Conservation (phyloP, 2,888 invertebrate species). For the Lumbricus terrestris region DNA sequence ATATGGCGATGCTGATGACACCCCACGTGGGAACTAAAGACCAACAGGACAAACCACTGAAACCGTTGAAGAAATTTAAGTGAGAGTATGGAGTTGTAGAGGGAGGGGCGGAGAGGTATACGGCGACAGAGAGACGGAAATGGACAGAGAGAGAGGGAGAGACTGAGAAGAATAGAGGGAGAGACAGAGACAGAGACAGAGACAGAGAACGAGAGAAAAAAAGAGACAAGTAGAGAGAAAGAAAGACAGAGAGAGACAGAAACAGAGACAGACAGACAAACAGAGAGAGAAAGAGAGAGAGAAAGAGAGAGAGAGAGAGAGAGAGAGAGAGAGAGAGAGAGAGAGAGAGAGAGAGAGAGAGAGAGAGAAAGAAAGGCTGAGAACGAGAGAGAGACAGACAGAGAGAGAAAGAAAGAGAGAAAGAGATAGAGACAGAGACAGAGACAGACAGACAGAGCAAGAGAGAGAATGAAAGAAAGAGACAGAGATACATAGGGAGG, state of each 20-base stretch:
- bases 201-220: neutral
- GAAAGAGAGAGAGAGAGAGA: neutral
- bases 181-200: neutral
- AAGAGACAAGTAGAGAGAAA: neutral
- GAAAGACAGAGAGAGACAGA: neutral
- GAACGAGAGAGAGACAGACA: too few species aligned
- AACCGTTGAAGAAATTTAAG: too few species aligned
- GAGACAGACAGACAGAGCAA: too few species aligned
- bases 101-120: too few species aligned
- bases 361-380: too few species aligned
- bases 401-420: too few species aligned
- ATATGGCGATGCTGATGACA: constrained; percentile 4
- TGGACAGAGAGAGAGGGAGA: neutral
- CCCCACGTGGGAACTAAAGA: neutral
- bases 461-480: too few species aligned
- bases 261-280: neutral
- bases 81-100: neutral
- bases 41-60: too few species aligned
- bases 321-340: neutral
- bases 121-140: neutral
- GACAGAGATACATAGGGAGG: too few species aligned
- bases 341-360: neutral
- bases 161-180: neutral
- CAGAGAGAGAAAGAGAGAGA: neutral
- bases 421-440: too few species aligned